Conservation (phyloP, 2,797 vertebrate genomes). For the Fringilla coelebs region DNA sequence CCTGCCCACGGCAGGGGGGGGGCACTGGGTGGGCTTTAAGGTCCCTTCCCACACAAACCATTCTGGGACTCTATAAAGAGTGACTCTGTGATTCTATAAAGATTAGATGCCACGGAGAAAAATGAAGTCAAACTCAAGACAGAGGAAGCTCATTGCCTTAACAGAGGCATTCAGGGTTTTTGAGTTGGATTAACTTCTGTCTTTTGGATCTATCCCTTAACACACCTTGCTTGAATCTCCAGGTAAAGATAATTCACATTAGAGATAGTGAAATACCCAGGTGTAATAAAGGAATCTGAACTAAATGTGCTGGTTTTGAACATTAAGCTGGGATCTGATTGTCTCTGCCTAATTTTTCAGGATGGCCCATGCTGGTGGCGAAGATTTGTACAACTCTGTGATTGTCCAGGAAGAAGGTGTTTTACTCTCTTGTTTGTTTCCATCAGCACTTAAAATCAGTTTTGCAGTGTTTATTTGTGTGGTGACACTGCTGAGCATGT, state of each 20-base stretch:
- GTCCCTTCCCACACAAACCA: not conserved
- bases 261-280: not conserved
- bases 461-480: not conserved
- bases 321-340: not conserved
- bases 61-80: too few relatives aligned
- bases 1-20: not conserved
- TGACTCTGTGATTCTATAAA: not conserved
- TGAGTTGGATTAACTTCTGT: not conserved
- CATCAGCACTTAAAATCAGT: not conserved
- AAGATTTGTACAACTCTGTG: not conserved
- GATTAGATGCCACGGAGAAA: not conserved
- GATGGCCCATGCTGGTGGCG: fast-evolving
- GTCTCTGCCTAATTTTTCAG: constrained; percentile 6
- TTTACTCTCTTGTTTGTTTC: not conserved
- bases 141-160: not conserved
- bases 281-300: not conserved
- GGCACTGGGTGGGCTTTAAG: not conserved
- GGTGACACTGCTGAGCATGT: not conserved
- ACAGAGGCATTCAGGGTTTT: not conserved
- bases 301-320: not conserved
- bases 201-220: not conserved
- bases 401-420: constrained; percentile 28
- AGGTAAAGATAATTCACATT: not conserved
- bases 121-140: not conserved
- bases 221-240: not conserved